These are phyloP conservation scores for Tragelaphus scriptus DNA, from an alignment of 2,113 vertebrate genomes.

Conservation along the genomic window DNA sequence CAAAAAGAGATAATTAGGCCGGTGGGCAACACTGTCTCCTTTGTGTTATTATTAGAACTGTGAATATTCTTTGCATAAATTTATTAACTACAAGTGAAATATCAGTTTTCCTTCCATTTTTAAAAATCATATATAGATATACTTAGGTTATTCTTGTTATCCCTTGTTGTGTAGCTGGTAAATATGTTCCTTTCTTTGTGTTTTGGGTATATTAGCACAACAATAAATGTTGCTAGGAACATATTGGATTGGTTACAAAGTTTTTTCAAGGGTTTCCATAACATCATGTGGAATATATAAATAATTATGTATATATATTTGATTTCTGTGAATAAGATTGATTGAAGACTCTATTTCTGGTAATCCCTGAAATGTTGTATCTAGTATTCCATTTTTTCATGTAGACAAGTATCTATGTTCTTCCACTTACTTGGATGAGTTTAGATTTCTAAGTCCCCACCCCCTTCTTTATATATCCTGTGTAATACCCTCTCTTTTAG, in stretches of 20 bases:
- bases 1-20: neutral
- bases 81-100: neutral
- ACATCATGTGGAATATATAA: neutral
- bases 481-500: neutral
- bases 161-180: neutral
- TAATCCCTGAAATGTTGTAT: neutral
- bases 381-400: neutral
- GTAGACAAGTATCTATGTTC: accelerated
- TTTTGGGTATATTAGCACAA: neutral
- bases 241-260: neutral
- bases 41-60: neutral
- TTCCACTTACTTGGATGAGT: neutral
- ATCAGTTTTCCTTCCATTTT: neutral
- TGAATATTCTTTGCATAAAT: neutral
- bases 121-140: neutral
- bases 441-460: neutral
- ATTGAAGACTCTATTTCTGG: neutral
- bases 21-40: neutral
- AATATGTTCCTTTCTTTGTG: neutral
- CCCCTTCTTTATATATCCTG: neutral
- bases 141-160: neutral
- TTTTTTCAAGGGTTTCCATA: neutral
- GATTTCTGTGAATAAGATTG: neutral
- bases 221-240: neutral
- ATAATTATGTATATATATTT: neutral